Evolutionary conservation across 1,140 invertebrate genomes (phyloP).

Genomic region (Plutomurus gul): DNA sequence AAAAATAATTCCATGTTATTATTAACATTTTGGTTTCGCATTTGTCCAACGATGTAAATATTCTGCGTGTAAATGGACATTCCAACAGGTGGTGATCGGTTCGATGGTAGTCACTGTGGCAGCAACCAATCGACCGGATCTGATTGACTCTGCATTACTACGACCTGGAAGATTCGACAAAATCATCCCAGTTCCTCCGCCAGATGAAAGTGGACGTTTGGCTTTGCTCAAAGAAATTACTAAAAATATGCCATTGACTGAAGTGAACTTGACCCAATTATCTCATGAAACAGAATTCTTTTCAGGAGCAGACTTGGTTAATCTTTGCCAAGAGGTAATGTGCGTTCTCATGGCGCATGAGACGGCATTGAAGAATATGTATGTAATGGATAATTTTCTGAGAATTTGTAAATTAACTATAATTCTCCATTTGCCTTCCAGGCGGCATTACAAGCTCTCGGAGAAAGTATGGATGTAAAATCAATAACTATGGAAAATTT

Average conservation of each 20-base stretch:
- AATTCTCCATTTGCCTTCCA: not conserved
- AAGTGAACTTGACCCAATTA: slow-evolving; percentile 66
- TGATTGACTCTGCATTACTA: slow-evolving; percentile 75
- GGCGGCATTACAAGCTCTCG: slow-evolving; percentile 49
- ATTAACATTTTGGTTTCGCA: not conserved
- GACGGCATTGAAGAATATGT: too few relatives aligned
- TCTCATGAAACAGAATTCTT: slow-evolving; percentile 67
- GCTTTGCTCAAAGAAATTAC: slow-evolving; percentile 67
- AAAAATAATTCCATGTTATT: not conserved
- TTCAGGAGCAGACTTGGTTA: slow-evolving; percentile 78
- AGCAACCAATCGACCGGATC: slow-evolving; percentile 78
- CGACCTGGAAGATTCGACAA: slow-evolving; percentile 76
- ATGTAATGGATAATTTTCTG: too few relatives aligned
- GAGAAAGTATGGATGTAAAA: slow-evolving; percentile 40
- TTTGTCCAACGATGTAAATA: not conserved
- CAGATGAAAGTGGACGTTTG: slow-evolving; percentile 65
- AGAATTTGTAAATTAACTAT: not conserved
- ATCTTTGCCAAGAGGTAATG: slow-evolving; percentile 70
- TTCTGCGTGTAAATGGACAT: too few relatives aligned
- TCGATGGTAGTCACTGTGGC: slow-evolving; percentile 69
- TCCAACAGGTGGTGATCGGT: not conserved
- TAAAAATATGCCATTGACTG: slow-evolving; percentile 66
- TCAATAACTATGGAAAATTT: slow-evolving; percentile 43
- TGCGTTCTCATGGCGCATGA: too few relatives aligned
- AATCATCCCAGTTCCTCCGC: slow-evolving; percentile 75